Base-by-base conservation (phyloP, 2,797 vertebrate species). In the Cichlasoma orientale region DNA sequence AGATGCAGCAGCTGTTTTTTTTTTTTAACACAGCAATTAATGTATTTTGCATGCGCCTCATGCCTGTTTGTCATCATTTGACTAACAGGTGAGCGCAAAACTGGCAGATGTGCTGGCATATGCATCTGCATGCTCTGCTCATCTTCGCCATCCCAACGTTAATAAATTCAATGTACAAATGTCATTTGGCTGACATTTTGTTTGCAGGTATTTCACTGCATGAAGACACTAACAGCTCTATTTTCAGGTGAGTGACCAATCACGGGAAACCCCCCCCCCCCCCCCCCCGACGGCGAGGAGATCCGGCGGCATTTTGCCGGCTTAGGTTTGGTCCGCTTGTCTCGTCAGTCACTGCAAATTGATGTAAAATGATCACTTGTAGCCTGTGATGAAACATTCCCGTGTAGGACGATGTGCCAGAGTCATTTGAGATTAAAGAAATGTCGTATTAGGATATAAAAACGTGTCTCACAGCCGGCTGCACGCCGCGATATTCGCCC, bases 51-150 rank as follows among this genome's bases (percentile, higher is more conserved):
- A 90, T 81, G 86, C 83, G 3, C 2, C 25, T 79, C 47, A 11
- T 56, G 83, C 79, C 69, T 68, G 63, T 50, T 50, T 50, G 63
- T 68, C 41, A 29, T 50, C 63, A 68, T 68, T 50, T 68, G 63
- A 68, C 63, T 13, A 68, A 50, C 63, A 89, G 87, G 86, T 92
- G 89, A 86, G 84, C 55, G 2, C 69, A 33, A 73, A 57, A 33
- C 78, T 18, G 76, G 76, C 90, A 91, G 90, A 87, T 91, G 86
- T 78, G 85, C 66, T 72, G 54, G 73, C 80, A 83, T 81, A 74
- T 82, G 89, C 75, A 77, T 83, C 79, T 72, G 77, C 72, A 52
- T 77, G 81, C 83, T 72, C 69, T 10, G 55, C 29, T 76, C 72
- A 25, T 81, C 79, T 71, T 18, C 5, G 5, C 54, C 74, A 50